Base-by-base conservation (phyloP, 1,140 invertebrate genomes). In the Condylostylus longicornis region DNA sequence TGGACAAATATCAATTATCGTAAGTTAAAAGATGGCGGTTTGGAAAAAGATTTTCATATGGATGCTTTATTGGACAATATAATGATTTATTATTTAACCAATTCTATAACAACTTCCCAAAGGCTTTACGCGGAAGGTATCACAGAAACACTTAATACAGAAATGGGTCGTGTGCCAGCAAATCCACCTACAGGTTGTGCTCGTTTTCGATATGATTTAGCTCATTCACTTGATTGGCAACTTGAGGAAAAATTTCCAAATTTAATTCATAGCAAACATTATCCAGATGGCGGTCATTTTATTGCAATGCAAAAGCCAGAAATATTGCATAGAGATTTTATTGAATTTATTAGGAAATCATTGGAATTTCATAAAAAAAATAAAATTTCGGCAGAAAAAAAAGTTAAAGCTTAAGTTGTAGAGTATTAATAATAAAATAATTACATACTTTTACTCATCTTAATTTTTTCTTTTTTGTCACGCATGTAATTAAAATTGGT, bases 11-110 rank as follows among this genome's bases (percentile, higher is more conserved):
- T 49, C 0, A 57, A 67, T 2, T 73, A 69, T 42, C 62, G 57
- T 40, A 35, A 63, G 1, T 53, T 68, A 14, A 47, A 62, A 0
- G 82, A 91, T 56, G 87, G 85, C 13, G 82, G 82, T 1, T 49
- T 91, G 0, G 65, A 68, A 0, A 64, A 68, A 31, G 67, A 68
- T 37, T 81, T 63, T 47, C 69, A 67, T 0, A 58, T 79, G 32
- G 79, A 85, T 33, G 79, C 87, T 44, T 57, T 93, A 4, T 60
- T 94, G 4, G 88, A 90, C 42, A 88, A 89, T 51, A 51, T 93
- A 0, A 91, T 89, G 81, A 58, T 91, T 19, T 94, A 91, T 56
- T 94, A 84, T 77, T 49, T 77, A 0, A 75, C 77, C 0, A 74
- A 74, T 40, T 74, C 74, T 1, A 81, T 88, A 2, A 82, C 79